A percentile compares a stretch with the other conserved stretches of the same genome.
Evolutionary conservation across 2,888 invertebrate species (phyloP).

Genomic region (Monochamus alternatus): DNA sequence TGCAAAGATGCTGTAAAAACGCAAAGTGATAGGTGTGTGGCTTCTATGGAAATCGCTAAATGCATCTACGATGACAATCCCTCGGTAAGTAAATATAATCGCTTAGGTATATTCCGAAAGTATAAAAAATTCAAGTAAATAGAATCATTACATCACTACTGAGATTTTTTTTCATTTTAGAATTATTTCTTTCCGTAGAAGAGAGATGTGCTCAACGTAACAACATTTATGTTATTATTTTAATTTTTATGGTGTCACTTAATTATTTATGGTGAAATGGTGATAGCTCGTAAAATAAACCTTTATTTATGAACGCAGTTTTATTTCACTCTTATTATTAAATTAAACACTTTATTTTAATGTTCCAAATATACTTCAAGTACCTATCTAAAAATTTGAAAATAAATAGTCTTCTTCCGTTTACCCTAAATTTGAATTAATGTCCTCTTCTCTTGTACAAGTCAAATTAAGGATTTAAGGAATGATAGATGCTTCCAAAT

Average conservation of each 20-base stretch:
- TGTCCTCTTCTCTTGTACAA: too few relatives aligned
- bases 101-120: too few relatives aligned
- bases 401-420: too few relatives aligned
- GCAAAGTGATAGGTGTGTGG: constrained; percentile 72
- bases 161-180: constrained; percentile 37
- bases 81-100: constrained; percentile 53
- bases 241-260: constrained; percentile 24
- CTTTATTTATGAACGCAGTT: not conserved
- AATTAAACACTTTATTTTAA: too few relatives aligned
- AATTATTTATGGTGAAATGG: not conserved
- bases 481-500: too few relatives aligned
- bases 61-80: constrained; percentile 74
- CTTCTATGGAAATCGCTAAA: constrained; percentile 72
- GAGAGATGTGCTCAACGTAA: not conserved
- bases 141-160: too few relatives aligned
- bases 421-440: too few relatives aligned
- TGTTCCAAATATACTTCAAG: too few relatives aligned
- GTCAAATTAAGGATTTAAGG: too few relatives aligned
- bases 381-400: too few relatives aligned
- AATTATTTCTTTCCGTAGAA: constrained; percentile 49
- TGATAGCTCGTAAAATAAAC: not conserved
- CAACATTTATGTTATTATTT: not conserved
- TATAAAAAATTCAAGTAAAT: too few relatives aligned
- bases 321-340: not conserved
- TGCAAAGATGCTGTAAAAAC: constrained; percentile 71